Base-by-base conservation (phyloP, 2,888 invertebrate species). In the Gymnosoma rotundatum region DNA sequence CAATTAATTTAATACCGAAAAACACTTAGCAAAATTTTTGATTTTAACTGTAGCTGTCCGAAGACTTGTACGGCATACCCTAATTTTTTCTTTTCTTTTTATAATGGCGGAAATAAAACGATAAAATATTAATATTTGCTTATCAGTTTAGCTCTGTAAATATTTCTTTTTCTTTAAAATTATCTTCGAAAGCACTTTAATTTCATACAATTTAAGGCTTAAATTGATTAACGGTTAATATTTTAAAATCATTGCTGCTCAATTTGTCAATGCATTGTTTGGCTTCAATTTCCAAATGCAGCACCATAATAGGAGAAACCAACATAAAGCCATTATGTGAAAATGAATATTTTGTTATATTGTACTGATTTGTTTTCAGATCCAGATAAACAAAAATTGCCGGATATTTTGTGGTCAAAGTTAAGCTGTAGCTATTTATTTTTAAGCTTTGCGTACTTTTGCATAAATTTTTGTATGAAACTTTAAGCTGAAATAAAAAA, bases 241-340 rank as follows among this genome's bases (percentile, higher is more conserved):
- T 87, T 70, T 90, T 89, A 12, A 92, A 87, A 81, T 92, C 84
- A 12, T 89, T 88, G 38, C 79, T 84, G 50, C 86, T 86, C 1
- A 92, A 84, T 8, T 86, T 66, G n/a, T 66, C n/a, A 48, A 89
- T 85, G 45, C 91, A 91, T 9, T 81, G 82, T 9, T 87, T 83
- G 3, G 63, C 82, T 48, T 87, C 86, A 42, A 92, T 89, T 58
- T 90, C 89, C 54, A 90, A 87, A 64, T 91, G 89, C 3, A 92
- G 82, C 21, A 89, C 89, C 83, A 90, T 88, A 21, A 90, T 87
- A 16, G 92, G 91, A 1, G 87, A 81, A 16, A 90, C 79, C 84
- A 92, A 90, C 88, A 92, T 90, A 80, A 89, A 92, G 7, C 92
- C 92, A 78, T 92, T 92, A 61, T 89, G 89, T 1, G 92, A 91